Evolutionary conservation across 2,888 invertebrate genomes (phyloP), one percentile per base, ranked within the genome.

Genomic region (Phaonia tiefii): DNA sequence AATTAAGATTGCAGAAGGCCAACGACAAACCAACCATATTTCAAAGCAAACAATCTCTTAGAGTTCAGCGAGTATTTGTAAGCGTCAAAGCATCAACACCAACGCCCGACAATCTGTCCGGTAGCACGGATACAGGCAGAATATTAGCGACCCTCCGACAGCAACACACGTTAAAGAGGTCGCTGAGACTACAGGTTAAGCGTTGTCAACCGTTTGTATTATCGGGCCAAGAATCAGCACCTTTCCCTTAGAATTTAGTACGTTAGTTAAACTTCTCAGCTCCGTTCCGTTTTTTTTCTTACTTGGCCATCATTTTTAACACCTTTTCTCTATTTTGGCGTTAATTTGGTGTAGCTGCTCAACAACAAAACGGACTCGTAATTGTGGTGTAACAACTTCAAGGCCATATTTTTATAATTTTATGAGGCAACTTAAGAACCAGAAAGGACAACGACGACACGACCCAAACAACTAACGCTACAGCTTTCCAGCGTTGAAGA

Each of bases 341-440:
- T 63, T 63, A 63, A 63, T 63, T 63, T 63, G 42, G 37, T 63
- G 63, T 63, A 39, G 63, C 63, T 13, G 22, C 60, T 49, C n/a
- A 37, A 58, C 26, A 26, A 39, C 60, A 37, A 63, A 63, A 63
- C 63, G 63, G 46, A 49, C 31, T 31, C 46, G 22, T 60, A 60
- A 71, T 71, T 60, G 71, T 71, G 60, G 31, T 54, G 58, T 44
- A 65, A 20, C 39, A 72, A 58, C 75, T 75, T 56, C 66, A 74
- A 74, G 74, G 77, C 66, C 70, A 75, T 77, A 77, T 74, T 80
- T 77, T 71, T 77, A 67, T 74, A 77, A 65, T 77, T 77, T 77
- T 75, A 80, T 77, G 66, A 56, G 69, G 69, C 70, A 77, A 71
- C 65, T 72, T 60, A 67, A 63, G n/a, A 70, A 71, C 31, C 17